Evolutionary conservation across 2,888 invertebrate genomes (phyloP).

Genomic region (Dryobotodes eremita): DNA sequence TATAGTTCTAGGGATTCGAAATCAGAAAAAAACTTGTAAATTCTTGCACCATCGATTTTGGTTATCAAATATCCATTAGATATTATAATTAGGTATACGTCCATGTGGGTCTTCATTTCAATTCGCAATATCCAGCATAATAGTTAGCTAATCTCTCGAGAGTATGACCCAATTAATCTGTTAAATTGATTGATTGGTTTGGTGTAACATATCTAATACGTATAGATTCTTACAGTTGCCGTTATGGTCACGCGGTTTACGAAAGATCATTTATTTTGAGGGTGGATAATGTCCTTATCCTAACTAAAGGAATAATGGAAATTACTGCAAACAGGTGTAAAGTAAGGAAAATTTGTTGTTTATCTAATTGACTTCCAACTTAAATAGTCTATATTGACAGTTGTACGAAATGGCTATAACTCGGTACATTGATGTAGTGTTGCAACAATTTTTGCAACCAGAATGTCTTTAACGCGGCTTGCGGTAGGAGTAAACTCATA

Average conservation of each 20-base stretch:
- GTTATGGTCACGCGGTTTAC: neutral
- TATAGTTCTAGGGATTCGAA: neutral
- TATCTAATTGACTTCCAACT: too few relatives aligned
- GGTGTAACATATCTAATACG: neutral
- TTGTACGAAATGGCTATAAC: too few relatives aligned
- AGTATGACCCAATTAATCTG: neutral
- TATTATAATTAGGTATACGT: neutral
- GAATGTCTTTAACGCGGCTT: too few relatives aligned
- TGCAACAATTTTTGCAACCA: too few relatives aligned
- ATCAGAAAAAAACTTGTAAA: neutral
- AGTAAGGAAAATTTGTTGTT: too few relatives aligned
- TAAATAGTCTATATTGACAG: too few relatives aligned
- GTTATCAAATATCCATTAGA: neutral
- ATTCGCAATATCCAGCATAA: neutral
- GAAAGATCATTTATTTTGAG: neutral
- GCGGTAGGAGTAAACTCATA: too few relatives aligned
- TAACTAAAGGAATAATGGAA: too few relatives aligned
- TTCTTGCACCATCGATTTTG: neutral
- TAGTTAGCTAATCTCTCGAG: neutral
- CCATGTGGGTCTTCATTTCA: neutral
- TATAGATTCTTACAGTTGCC: too few relatives aligned
- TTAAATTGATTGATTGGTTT: conserved; percentile 4
- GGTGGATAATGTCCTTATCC: neutral
- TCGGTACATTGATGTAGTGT: too few relatives aligned
- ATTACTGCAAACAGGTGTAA: too few relatives aligned